Percentiles rank a stretch among this genome's conserved stretches.
phyloP scores from a whole-genome alignment of 1,140 invertebrate genomes.

The Magallana angulata region DNA sequence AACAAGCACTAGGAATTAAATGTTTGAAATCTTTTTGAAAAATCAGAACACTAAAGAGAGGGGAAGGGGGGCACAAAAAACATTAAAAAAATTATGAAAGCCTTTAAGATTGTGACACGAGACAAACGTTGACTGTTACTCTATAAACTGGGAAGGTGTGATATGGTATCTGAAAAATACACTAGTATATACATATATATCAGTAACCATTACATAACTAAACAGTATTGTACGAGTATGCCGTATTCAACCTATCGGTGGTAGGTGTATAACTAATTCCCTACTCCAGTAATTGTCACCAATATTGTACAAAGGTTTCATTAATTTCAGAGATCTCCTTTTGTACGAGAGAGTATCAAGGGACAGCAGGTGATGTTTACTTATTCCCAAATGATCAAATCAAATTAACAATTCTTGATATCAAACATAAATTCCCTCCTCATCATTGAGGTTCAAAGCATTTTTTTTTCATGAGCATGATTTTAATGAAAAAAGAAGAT shows the following conservation, averaged over 20 bases:
- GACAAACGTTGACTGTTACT: too few species aligned
- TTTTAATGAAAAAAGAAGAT: neutral
- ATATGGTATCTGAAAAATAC: too few species aligned
- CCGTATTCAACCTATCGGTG: neutral
- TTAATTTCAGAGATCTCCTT: constrained; percentile 60
- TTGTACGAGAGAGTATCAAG: constrained; percentile 58
- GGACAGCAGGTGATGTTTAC: constrained; percentile 55
- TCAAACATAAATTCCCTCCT: neutral
- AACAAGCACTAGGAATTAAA: too few species aligned
- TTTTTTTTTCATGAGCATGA: neutral
- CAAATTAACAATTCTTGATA: neutral
- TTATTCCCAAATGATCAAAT: constrained; percentile 19
- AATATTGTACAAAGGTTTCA: constrained; percentile 43
- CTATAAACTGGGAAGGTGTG: too few species aligned
- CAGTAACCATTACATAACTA: neutral
- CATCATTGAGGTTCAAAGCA: neutral
- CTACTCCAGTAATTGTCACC: neutral
- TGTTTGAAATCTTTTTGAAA: too few species aligned
- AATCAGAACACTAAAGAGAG: too few species aligned
- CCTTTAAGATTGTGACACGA: too few species aligned
- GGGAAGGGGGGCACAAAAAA: too few species aligned
- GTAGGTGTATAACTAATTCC: neutral
- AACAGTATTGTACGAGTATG: neutral
- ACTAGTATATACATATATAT: too few species aligned
- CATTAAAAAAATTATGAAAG: too few species aligned